Percentiles rank a stretch among this genome's conserved stretches.
These are phyloP conservation scores for Phrynosoma platyrhinos DNA, from an alignment of 2,113 vertebrate genomes.

Conservation along the genomic window DNA sequence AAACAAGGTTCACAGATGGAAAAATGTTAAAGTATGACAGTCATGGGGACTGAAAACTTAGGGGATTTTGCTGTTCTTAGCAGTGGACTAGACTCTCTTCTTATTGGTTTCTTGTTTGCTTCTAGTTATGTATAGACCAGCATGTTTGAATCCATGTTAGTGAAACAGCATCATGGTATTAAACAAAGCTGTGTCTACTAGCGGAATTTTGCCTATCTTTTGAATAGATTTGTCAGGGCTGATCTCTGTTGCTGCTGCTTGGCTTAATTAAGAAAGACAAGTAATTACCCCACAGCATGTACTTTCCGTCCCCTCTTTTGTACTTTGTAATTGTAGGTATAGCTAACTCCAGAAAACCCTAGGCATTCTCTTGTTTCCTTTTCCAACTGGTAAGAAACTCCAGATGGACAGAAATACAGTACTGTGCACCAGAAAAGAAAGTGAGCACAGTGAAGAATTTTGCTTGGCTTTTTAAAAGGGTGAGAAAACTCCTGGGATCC, in stretches of 20 bases:
- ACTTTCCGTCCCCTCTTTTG: neutral
- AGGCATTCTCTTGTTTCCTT: neutral
- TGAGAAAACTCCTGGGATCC: neutral
- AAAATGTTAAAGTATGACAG: neutral
- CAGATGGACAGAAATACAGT: fast-evolving
- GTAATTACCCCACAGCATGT: neutral
- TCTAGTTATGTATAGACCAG: neutral
- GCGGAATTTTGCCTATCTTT: neutral
- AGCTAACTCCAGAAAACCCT: fast-evolving
- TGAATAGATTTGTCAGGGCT: no score
- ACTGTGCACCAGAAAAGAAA: neutral
- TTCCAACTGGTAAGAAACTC: neutral
- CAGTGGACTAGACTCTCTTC: neutral
- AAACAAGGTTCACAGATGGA: neutral
- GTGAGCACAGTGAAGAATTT: neutral
- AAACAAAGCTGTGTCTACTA: neutral
- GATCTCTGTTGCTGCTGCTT: neutral
- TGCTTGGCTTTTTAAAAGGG: neutral
- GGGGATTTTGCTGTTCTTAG: neutral
- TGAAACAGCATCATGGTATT: neutral
- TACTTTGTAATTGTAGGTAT: neutral
- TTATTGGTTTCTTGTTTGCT: neutral
- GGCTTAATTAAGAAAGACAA: no score
- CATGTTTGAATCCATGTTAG: neutral
- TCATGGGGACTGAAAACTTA: no score